Evolutionary conservation across 2,797 vertebrate genomes (phyloP), one percentile per base, ranked within the genome.

Genomic region (Pseudocheirus occidentalis): DNA sequence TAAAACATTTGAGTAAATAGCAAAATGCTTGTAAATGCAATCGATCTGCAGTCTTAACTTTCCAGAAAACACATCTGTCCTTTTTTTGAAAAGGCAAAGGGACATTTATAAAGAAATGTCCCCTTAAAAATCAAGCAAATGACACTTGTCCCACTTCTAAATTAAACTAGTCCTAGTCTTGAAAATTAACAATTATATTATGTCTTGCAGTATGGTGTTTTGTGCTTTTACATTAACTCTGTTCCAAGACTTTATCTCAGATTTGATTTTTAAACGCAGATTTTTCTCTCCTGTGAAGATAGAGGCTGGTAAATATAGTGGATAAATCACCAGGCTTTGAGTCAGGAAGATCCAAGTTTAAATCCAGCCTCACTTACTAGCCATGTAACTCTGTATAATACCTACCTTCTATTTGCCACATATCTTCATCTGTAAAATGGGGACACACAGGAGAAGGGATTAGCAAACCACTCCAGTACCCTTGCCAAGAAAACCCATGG

Each of bases 1-100:
- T 96, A 81, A 95, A 95, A 56, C 28, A 89, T 95, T 95, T 94
- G 50, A 95, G 94, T 55, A 95, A 94, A 92, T 73, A 96, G 31
- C 18, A 94, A 97, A 96, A 94, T 94, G 55, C 11, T 90, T 10
- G 0, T 90, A 95, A 96, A 90, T 93, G 52, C 56, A 73, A 95
- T 89, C 93, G 31, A 96, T 92, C 28, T 46, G 92, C 7, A 96
- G 29, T 7, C 5, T 94, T 93, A 96, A 93, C 46, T 46, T 94
- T 93, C 58, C 92, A 94, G 13, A 94, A 94, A 97, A 14, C 2
- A 2, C 0, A 55, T 94, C 6, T 95, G 53, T 94, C 6, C n/a
- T 62, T 93, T 96, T 96, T 94, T 46, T 92, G 18, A 11, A 96
- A 66, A 95, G 4, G 52, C 18, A 0, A 1, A 6, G 56, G 55